Conservation (phyloP, 1,140 invertebrate genomes). For the Sminthurides bifidus region DNA sequence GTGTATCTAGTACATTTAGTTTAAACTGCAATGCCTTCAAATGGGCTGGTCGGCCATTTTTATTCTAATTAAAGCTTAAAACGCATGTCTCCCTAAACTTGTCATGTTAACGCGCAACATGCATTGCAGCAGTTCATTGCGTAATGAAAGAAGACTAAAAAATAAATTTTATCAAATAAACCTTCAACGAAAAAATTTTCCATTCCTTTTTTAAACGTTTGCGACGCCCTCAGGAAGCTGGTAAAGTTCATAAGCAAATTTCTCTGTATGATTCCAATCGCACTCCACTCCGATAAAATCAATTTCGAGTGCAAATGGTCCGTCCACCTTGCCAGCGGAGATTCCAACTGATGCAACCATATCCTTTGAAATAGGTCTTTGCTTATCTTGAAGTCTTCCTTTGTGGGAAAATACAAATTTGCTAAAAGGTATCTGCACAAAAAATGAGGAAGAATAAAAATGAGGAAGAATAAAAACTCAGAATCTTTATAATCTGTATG, state of each 20-base stretch:
- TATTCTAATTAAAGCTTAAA: no score
- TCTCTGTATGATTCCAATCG: conserved; percentile 60
- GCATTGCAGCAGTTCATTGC: neutral
- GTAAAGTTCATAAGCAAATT: conserved; percentile 86
- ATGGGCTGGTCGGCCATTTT: no score
- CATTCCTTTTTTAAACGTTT: conserved; percentile 27
- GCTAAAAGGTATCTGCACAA: conserved; percentile 77
- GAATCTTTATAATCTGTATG: no score
- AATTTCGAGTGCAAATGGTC: conserved; percentile 81
- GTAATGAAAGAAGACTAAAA: neutral
- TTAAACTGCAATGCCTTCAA: no score
- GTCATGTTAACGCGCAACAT: neutral
- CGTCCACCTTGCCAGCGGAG: conserved; percentile 57
- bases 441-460: neutral
- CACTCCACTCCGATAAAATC: conserved; percentile 77
- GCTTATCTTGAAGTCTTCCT: conserved; percentile 75
- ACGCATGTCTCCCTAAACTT: no score
- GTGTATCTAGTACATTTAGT: no score
- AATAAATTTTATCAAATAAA: neutral
- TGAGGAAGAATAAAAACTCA: neutral
- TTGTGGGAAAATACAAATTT: conserved; percentile 76
- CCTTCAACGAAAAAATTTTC: neutral
- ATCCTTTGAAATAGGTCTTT: conserved; percentile 47
- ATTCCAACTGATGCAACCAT: conserved; percentile 65
- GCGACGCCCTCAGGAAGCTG: conserved; percentile 52